Evolutionary conservation across 2,113 vertebrate species (phyloP).

Genomic region (Abramis brama): DNA sequence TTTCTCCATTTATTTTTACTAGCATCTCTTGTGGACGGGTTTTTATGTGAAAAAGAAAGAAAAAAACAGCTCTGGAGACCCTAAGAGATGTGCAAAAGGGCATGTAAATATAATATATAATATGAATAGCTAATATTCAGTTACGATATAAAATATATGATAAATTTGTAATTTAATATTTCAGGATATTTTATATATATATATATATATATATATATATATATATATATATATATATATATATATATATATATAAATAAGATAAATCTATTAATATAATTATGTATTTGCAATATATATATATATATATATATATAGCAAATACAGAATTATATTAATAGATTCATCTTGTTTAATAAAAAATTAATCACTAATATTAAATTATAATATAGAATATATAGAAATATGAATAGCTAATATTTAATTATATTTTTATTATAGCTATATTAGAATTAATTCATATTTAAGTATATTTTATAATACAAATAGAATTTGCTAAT

Average conservation of each 20-base stretch:
- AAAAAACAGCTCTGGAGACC: background rate
- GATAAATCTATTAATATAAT: no score
- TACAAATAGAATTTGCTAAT: background rate
- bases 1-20: conserved; percentile 25
- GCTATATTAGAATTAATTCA: no score
- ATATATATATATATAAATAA: no score
- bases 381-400: background rate
- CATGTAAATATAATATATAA: no score
- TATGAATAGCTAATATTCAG: background rate
- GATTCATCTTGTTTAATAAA: no score
- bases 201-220: no score
- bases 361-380: background rate
- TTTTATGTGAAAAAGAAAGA: background rate
- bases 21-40: background rate
- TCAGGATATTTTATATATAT: background rate
- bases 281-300: no score
- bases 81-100: background rate
- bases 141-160: background rate
- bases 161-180: background rate
- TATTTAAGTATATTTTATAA: background rate
- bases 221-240: no score
- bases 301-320: no score
- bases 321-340: no score
- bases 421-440: no score
- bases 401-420: no score